Percentiles rank a stretch among this genome's conserved stretches.
phyloP scores from a whole-genome alignment of 1,140 invertebrate species.

The Heliconius congener region DNA sequence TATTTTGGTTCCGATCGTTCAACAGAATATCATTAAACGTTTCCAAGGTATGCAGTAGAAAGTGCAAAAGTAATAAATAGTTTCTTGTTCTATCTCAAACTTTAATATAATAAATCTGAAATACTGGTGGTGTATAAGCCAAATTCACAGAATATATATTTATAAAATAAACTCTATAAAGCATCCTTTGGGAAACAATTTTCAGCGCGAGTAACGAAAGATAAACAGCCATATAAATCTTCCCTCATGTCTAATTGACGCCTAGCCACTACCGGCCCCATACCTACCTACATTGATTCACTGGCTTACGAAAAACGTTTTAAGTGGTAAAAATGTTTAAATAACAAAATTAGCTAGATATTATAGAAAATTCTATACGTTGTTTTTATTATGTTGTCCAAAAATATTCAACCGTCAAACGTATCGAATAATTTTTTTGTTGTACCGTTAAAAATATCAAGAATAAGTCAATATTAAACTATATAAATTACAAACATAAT shows the following conservation, averaged over 20 bases:
- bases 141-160: neutral
- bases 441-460: neutral
- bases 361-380: neutral
- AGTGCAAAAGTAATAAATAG: neutral
- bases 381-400: no score
- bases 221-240: conserved; percentile 20
- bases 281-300: conserved; percentile 5
- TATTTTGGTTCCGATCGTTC: no score
- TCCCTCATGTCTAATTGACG: conserved; percentile 15
- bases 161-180: conserved; percentile 6
- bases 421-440: no score
- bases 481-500: neutral
- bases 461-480: neutral
- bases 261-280: conserved; percentile 9
- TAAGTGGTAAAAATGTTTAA: no score
- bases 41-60: neutral
- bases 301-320: neutral
- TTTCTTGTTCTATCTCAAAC: neutral
- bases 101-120: neutral
- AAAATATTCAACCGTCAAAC: no score
- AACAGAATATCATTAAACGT: neutral
- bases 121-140: neutral
- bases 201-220: conserved; percentile 11
- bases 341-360: neutral
- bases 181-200: conserved; percentile 10